Percentiles rank a stretch among this genome's conserved stretches.
phyloP scores from a whole-genome alignment of 2,113 vertebrate species.

The Varanus salvator region DNA sequence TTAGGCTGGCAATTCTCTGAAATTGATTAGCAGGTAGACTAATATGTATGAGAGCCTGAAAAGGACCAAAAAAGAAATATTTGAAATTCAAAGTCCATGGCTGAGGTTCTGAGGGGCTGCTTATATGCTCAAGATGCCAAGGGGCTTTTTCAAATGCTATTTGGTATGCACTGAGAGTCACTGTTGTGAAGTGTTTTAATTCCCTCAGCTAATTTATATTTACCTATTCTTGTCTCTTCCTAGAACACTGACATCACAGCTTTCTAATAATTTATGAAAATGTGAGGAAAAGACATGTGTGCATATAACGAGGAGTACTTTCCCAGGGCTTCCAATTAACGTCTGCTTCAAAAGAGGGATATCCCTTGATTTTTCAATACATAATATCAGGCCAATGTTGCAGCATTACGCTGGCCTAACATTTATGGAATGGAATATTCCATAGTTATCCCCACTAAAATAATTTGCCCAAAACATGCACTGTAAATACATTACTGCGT shows the following conservation, averaged over 20 bases:
- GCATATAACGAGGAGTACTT: constrained; percentile 42
- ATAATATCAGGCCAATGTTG: neutral
- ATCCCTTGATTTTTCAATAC: constrained; percentile 29
- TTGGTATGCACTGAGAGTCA: constrained; percentile 23
- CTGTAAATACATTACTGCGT: neutral
- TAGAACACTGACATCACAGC: constrained; percentile 33
- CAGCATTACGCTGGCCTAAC: constrained; percentile 16
- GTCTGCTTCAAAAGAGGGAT: constrained; percentile 28
- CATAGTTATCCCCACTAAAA: constrained; percentile 6
- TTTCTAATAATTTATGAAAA: constrained; percentile 42
- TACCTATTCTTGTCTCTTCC: constrained; percentile 48
- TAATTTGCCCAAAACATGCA: neutral
- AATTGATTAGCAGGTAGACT: neutral
- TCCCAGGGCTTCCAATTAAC: constrained; percentile 38
- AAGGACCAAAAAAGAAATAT: neutral
- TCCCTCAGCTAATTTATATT: constrained; percentile 52
- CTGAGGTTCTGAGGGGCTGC: constrained; percentile 16
- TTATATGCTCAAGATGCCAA: neutral
- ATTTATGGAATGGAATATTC: neutral
- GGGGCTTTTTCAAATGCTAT: constrained; percentile 30
- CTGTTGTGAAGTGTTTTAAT: constrained; percentile 17
- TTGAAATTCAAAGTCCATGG: constrained; percentile 4
- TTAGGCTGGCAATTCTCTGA: accelerated
- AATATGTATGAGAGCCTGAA: accelerated
- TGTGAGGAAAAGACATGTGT: constrained; percentile 46